These are phyloP conservation scores for Champsocephalus gunnari DNA, from an alignment of 2,797 vertebrate genomes.

Conservation along the genomic window DNA sequence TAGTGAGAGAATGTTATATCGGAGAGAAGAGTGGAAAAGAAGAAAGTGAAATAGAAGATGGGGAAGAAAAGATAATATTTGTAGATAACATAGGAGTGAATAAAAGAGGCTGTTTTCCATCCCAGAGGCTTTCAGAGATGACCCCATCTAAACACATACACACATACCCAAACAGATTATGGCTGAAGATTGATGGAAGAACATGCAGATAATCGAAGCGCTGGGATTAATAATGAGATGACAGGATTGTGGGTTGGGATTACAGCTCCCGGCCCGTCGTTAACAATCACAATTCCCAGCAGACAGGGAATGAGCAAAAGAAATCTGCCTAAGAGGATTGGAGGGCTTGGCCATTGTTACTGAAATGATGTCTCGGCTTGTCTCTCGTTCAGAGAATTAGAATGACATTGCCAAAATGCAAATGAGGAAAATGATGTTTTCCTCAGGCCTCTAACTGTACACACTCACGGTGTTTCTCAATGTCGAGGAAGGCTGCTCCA, in stretches of 20 bases:
- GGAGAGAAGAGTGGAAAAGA: background rate
- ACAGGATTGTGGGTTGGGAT: constrained; percentile 54
- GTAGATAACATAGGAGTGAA: constrained; percentile 27
- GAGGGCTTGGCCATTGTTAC: constrained; percentile 50
- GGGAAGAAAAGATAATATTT: constrained; percentile 6
- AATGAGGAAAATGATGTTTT: constrained; percentile 40
- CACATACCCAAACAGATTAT: constrained; percentile 51
- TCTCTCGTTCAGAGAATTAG: constrained; percentile 59
- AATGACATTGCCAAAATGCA: constrained; percentile 56
- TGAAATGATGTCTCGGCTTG: constrained; percentile 62
- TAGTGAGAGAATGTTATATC: background rate
- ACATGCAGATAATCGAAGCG: constrained; percentile 64
- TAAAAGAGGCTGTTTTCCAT: constrained; percentile 39
- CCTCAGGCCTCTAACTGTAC: constrained; percentile 9
- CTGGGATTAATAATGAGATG: constrained; percentile 71
- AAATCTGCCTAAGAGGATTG: constrained; percentile 76
- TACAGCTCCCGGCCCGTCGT: constrained; percentile 42
- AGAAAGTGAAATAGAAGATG: background rate
- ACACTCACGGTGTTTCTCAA: background rate
- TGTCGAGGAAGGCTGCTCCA: too few relatives aligned
- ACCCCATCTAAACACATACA: constrained; percentile 30
- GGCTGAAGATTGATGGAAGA: constrained; percentile 54
- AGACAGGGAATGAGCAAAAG: constrained; percentile 73
- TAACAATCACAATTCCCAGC: constrained; percentile 70
- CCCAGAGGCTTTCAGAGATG: constrained; percentile 31